Conservation (phyloP, 2,113 vertebrate genomes). For the Lasiurus borealis region DNA sequence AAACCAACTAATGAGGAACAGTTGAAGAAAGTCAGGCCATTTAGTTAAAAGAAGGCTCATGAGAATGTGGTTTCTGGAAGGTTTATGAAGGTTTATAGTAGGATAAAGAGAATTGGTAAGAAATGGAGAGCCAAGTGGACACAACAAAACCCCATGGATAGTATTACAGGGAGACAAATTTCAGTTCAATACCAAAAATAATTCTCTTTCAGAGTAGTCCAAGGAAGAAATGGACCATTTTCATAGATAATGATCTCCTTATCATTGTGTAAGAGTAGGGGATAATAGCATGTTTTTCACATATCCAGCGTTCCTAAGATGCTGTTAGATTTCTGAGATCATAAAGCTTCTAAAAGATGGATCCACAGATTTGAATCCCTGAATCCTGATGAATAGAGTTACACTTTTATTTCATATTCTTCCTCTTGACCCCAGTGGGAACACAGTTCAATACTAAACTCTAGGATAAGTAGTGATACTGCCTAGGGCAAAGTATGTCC, state of each 20-base stretch:
- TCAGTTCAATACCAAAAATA: not conserved
- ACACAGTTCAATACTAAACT: not conserved
- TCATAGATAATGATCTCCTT: not conserved
- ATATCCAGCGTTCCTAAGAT: not conserved
- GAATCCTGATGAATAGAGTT: not conserved
- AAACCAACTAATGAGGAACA: not conserved
- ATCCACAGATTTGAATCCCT: not conserved
- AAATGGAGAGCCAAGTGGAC: not conserved
- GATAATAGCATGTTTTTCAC: not conserved
- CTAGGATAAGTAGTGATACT: not conserved
- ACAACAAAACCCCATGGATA: not conserved
- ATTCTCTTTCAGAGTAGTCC: not conserved
- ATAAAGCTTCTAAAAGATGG: not conserved
- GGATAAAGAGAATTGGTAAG: not conserved
- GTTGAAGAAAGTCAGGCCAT: not conserved
- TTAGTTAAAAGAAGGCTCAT: not conserved
- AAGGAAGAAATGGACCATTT: not conserved
- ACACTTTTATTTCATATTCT: not conserved
- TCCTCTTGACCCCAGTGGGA: not conserved
- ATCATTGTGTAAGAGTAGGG: not conserved
- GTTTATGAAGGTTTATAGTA: not conserved
- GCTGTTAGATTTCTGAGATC: conserved; percentile 11
- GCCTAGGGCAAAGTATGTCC: not conserved
- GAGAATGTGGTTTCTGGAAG: not conserved
- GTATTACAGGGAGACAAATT: not conserved